Evolutionary conservation across 2,113 vertebrate genomes (phyloP).

Genomic region (Cynoglossus semilaevis): DNA sequence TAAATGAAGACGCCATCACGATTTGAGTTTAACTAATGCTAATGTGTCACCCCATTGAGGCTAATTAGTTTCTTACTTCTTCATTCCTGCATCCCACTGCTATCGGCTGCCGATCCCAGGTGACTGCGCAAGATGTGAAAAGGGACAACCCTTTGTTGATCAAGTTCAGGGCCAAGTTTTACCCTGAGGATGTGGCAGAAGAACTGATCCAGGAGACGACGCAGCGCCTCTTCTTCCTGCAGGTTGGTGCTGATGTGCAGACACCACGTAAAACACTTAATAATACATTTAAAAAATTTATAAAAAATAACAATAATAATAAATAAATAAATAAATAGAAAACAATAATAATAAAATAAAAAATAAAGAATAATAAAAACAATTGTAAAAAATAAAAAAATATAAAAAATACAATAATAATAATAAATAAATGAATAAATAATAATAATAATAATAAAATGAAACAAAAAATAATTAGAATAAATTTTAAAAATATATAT

Average conservation of each 20-base stretch:
- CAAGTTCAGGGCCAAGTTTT: slow-evolving; percentile 95
- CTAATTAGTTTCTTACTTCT: slow-evolving; percentile 36
- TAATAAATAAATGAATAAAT: no score
- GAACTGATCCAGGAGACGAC: slow-evolving; percentile 97
- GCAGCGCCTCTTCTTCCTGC: slow-evolving; percentile 91
- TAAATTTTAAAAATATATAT: no score
- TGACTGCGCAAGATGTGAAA: slow-evolving; percentile 91
- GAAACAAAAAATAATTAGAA: no score
- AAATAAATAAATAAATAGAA: no score
- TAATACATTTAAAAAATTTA: no score
- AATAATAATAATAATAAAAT: no score
- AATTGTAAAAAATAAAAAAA: no score
- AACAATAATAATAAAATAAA: no score
- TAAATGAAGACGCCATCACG: not conserved
- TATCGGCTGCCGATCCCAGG: slow-evolving; percentile 69
- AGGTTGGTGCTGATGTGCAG: slow-evolving; percentile 69
- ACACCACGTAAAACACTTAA: no score
- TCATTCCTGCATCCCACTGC: slow-evolving; percentile 14
- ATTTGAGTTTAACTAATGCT: slow-evolving; percentile 1
- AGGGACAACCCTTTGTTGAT: slow-evolving; percentile 92
- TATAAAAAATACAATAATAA: no score
- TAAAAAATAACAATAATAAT: no score
- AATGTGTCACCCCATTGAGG: slow-evolving; percentile 8
- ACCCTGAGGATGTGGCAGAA: slow-evolving; percentile 93
- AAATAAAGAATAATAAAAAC: no score